A percentile compares a stretch with the other conserved stretches of the same genome.
Evolutionary conservation across 2,888 invertebrate genomes (phyloP).

Genomic region (Gerosis bhagava): DNA sequence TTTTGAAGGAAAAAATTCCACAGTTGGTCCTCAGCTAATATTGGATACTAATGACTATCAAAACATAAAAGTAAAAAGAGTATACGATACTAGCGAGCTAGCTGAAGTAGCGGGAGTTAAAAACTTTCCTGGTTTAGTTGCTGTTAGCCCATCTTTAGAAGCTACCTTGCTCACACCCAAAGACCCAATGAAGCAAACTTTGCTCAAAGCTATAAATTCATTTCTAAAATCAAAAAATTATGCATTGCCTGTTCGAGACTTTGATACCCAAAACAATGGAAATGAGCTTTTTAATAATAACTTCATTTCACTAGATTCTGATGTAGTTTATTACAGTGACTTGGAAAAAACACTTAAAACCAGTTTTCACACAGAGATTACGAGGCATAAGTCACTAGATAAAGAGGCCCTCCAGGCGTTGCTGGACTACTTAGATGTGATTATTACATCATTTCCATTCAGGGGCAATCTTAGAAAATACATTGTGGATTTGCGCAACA

Average conservation of each 20-base stretch:
- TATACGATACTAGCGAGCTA: constrained; percentile 80
- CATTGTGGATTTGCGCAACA: constrained; percentile 83
- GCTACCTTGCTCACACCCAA: constrained; percentile 60
- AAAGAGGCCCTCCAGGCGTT: constrained; percentile 89
- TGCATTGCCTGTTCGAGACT: constrained; percentile 55
- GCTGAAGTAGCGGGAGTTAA: constrained; percentile 66
- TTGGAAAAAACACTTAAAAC: constrained; percentile 93
- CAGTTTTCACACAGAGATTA: constrained; percentile 92
- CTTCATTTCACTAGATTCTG: constrained; percentile 46
- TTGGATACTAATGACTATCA: constrained; percentile 84
- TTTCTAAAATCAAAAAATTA: constrained; percentile 75
- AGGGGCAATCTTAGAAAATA: constrained; percentile 85
- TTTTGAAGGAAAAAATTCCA: constrained; percentile 84
- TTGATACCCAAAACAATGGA: constrained; percentile 40
- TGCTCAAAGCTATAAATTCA: constrained; percentile 75
- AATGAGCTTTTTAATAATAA: constrained; percentile 45
- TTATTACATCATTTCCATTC: constrained; percentile 91
- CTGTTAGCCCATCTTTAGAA: constrained; percentile 62
- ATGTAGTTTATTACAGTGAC: constrained; percentile 92
- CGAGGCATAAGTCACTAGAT: constrained; percentile 85
- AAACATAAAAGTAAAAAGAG: constrained; percentile 81
- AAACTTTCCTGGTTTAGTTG: constrained; percentile 80
- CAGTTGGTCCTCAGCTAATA: constrained; percentile 84
- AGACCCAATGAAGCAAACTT: constrained; percentile 62
- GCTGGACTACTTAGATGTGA: constrained; percentile 86